A percentile compares a stretch with the other conserved stretches of the same genome.
Conservation (phyloP, 2,888 invertebrate genomes). For the Rhynchonema sp. region DNA sequence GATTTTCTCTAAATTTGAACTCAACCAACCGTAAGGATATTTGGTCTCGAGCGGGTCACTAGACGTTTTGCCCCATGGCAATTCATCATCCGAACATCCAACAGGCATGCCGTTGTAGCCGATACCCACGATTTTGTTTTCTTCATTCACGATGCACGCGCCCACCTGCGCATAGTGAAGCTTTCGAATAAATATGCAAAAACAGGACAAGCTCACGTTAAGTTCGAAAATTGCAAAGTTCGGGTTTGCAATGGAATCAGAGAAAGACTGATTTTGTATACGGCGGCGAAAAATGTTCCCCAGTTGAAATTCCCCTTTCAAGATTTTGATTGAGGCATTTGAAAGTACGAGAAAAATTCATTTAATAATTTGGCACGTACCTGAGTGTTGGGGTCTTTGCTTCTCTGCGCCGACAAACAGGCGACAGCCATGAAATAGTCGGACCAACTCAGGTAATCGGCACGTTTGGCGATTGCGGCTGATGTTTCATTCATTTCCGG, state of each 20-base stretch:
- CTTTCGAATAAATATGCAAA: no score
- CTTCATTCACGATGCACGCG: constrained; percentile 70
- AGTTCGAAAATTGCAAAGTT: no score
- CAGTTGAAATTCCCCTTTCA: no score
- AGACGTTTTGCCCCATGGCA: constrained; percentile 64
- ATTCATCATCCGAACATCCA: constrained; percentile 64
- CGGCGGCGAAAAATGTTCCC: no score
- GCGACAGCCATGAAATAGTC: constrained; percentile 92
- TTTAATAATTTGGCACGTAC: constrained; percentile 75
- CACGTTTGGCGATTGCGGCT: constrained; percentile 40
- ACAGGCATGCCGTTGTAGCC: constrained; percentile 95
- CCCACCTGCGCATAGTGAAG: constrained; percentile 42
- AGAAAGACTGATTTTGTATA: no score
- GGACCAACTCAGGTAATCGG: constrained; percentile 57
- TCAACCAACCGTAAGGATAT: constrained; percentile 51
- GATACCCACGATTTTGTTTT: constrained; percentile 68
- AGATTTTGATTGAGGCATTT: background rate
- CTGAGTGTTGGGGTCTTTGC: constrained; percentile 79
- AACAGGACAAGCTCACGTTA: no score
- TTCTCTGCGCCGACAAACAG: constrained; percentile 67
- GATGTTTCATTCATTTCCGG: no score
- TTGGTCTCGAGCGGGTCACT: constrained; percentile 49
- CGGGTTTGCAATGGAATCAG: no score
- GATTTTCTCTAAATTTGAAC: background rate
- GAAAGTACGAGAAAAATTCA: background rate